Evolutionary conservation across 2,888 invertebrate genomes (phyloP).

Genomic region (Cheilosia vulpina): DNA sequence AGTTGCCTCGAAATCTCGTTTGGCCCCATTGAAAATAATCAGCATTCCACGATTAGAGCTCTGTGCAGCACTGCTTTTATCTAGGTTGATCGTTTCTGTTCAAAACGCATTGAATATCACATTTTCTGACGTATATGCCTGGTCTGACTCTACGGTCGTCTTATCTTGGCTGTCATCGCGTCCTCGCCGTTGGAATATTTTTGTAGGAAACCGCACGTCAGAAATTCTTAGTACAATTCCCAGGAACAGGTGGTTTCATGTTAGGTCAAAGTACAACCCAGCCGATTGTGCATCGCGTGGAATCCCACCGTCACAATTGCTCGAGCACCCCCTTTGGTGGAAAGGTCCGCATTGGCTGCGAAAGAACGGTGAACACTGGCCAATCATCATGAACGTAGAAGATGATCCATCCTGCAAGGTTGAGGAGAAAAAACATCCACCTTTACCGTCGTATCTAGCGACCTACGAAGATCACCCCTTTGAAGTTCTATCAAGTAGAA

Average conservation of each 20-base stretch:
- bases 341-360: constrained; percentile 8
- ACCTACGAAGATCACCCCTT: constrained; percentile 2
- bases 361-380: background rate
- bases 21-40: too few relatives aligned
- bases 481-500: background rate
- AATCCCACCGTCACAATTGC: background rate
- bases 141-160: background rate
- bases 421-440: background rate
- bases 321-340: constrained; percentile 9
- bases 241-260: background rate
- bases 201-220: constrained; percentile 3
- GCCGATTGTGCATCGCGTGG: constrained; percentile 11
- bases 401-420: background rate
- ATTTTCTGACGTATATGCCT: constrained; percentile 8
- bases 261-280: background rate
- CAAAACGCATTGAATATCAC: constrained; percentile 5
- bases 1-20: background rate
- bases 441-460: background rate
- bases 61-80: background rate
- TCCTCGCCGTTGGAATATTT: background rate
- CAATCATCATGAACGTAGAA: background rate
- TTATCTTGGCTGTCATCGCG: background rate
- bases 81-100: background rate
- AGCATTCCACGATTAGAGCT: constrained; percentile 28
- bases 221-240: background rate